Conservation (phyloP, 2,797 vertebrate species). For the Phrynocephalus guinanensis region DNA sequence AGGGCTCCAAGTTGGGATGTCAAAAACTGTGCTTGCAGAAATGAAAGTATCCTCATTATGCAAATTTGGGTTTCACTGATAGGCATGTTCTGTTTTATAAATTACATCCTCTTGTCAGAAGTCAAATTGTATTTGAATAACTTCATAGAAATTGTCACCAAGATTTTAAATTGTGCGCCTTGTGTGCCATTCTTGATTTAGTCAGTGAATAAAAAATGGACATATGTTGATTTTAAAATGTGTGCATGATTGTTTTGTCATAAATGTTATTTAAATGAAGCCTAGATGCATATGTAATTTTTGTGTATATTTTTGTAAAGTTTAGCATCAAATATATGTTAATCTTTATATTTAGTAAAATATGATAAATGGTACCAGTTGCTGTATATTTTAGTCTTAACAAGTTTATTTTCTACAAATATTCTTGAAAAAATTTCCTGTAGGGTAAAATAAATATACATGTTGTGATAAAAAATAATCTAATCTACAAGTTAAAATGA, state of each 20-base stretch:
- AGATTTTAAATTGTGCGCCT: slow-evolving; percentile 89
- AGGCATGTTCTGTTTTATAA: slow-evolving; percentile 94
- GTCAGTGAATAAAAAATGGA: slow-evolving; percentile 87
- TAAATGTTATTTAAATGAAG: slow-evolving; percentile 92
- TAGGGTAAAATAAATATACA: slow-evolving; percentile 94
- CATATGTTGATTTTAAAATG: slow-evolving; percentile 87
- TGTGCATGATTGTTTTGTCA: slow-evolving; percentile 89
- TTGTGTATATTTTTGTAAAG: slow-evolving; percentile 86
- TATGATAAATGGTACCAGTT: slow-evolving; percentile 89
- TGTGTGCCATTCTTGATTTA: slow-evolving; percentile 89
- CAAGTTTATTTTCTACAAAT: slow-evolving; percentile 83
- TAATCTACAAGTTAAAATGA: slow-evolving; percentile 83
- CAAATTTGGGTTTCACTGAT: slow-evolving; percentile 90
- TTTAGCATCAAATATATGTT: slow-evolving; percentile 85
- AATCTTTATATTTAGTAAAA: slow-evolving; percentile 90
- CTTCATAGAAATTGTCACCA: slow-evolving; percentile 92
- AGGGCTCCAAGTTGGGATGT: slow-evolving; percentile 86
- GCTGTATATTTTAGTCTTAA: slow-evolving; percentile 91
- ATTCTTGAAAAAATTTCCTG: slow-evolving; percentile 86
- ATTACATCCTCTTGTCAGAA: slow-evolving; percentile 95
- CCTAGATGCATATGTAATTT: slow-evolving; percentile 81
- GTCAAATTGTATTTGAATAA: slow-evolving; percentile 97
- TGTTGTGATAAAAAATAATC: slow-evolving; percentile 81
- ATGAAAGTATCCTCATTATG: slow-evolving; percentile 95
- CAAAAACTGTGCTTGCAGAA: slow-evolving; percentile 90